Evolutionary conservation across 1,140 invertebrate species (phyloP).

Genomic region (Drepana arcuata): DNA sequence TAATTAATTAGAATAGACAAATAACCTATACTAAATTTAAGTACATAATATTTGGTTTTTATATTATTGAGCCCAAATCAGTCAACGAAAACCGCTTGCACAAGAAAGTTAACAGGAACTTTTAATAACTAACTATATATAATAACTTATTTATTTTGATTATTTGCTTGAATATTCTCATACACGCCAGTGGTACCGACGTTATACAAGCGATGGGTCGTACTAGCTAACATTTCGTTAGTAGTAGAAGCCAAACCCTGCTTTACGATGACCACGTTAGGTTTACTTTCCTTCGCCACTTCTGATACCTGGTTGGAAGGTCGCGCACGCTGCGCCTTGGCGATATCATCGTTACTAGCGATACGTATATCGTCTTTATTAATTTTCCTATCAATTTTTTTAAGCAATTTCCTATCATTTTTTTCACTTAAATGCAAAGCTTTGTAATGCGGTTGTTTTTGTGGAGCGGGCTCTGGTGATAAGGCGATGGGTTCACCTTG

Average conservation of each 20-base stretch:
- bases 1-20: no score
- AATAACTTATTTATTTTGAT: no score
- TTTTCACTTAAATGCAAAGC: conserved; percentile 1
- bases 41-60: no score
- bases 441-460: conserved; percentile 1
- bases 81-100: no score
- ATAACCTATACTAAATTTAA: no score
- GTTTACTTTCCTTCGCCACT: conserved; percentile 16
- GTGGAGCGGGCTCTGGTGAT: background rate
- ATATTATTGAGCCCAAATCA: no score
- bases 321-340: conserved; percentile 3
- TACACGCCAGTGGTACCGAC: conserved; percentile 8
- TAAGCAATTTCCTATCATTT: conserved; percentile 1
- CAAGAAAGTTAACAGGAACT: no score
- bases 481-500: no score
- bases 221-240: conserved; percentile 63
- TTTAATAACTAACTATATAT: no score
- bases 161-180: no score
- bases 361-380: conserved; percentile 42
- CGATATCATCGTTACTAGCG: conserved; percentile 12
- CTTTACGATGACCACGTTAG: conserved; percentile 75
- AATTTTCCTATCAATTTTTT: no score
- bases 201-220: conserved; percentile 16
- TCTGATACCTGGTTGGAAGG: conserved; percentile 6
- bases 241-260: conserved; percentile 80